Percentiles rank a stretch among this genome's conserved stretches.
Evolutionary conservation across 2,797 vertebrate species (phyloP).

Genomic region (Gobionotothen gibberifrons): DNA sequence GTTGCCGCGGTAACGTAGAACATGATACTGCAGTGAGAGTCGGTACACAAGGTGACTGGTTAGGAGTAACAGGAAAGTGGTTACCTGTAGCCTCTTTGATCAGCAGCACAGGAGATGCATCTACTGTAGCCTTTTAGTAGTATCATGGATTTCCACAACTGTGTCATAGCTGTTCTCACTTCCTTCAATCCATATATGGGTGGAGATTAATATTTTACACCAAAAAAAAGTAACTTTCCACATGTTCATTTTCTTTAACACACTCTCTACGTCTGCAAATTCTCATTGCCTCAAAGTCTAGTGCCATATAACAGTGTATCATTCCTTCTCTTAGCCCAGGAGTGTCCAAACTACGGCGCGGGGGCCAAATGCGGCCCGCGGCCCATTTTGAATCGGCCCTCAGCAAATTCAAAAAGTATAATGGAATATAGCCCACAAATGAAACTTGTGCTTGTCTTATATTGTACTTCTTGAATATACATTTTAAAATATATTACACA

Average conservation of each 20-base stretch:
- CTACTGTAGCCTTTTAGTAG: constrained; percentile 6
- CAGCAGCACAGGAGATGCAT: constrained; percentile 33
- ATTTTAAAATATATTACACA: too few relatives aligned
- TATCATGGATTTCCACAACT: constrained; percentile 34
- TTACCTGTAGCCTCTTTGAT: constrained; percentile 60
- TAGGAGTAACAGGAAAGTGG: constrained; percentile 64
- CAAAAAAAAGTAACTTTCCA: constrained; percentile 11
- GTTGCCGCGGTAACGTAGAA: constrained; percentile 81
- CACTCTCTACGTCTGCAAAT: not conserved
- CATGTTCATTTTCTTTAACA: not conserved
- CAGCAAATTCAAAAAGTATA: too few relatives aligned
- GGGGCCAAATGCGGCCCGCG: too few relatives aligned
- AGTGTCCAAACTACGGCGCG: too few relatives aligned
- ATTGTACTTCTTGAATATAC: too few relatives aligned
- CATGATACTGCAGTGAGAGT: constrained; percentile 69
- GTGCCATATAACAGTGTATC: not conserved
- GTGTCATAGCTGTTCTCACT: constrained; percentile 7
- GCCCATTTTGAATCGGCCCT: too few relatives aligned
- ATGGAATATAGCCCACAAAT: too few relatives aligned
- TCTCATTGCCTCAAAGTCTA: not conserved
- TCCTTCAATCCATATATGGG: not conserved
- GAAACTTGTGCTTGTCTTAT: too few relatives aligned
- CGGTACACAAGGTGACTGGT: constrained; percentile 60
- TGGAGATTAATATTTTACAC: not conserved
- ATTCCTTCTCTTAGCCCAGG: not conserved